Evolutionary conservation across 2,888 invertebrate genomes (phyloP).

Genomic region (Monopis laevigella): DNA sequence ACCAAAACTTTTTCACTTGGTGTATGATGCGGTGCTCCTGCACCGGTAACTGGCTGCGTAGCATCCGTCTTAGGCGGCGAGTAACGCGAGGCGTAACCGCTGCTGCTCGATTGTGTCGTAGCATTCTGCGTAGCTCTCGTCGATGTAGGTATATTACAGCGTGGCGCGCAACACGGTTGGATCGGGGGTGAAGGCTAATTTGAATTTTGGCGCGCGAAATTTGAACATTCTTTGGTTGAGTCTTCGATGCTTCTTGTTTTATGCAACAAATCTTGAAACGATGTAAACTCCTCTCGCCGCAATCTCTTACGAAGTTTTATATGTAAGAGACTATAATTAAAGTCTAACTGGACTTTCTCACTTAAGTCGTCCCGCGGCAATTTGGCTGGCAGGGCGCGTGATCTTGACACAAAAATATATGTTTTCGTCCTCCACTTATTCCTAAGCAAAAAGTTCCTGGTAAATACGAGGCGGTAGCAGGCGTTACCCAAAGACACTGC

Average conservation of each 20-base stretch:
- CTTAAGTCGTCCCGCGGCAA: constrained; percentile 13
- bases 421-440: constrained; percentile 13
- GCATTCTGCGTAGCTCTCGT: background rate
- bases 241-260: constrained; percentile 14
- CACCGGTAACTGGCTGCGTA: background rate
- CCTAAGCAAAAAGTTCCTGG: constrained; percentile 13
- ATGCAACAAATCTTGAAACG: constrained; percentile 10
- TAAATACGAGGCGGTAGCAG: constrained; percentile 17
- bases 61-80: background rate
- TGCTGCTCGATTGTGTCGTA: background rate
- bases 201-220: background rate
- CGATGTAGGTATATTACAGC: background rate
- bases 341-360: constrained; percentile 17
- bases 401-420: constrained; percentile 17
- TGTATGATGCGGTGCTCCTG: background rate
- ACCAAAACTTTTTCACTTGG: background rate
- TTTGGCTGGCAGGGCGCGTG: constrained; percentile 15
- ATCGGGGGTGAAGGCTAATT: background rate
- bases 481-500: constrained; percentile 14
- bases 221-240: constrained; percentile 3
- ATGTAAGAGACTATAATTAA: constrained; percentile 17
- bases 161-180: background rate
- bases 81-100: background rate
- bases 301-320: constrained; percentile 17
- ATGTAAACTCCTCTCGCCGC: constrained; percentile 22